Evolutionary conservation across 2,113 vertebrate genomes (phyloP).

Genomic region (Toxotes jaculatrix): DNA sequence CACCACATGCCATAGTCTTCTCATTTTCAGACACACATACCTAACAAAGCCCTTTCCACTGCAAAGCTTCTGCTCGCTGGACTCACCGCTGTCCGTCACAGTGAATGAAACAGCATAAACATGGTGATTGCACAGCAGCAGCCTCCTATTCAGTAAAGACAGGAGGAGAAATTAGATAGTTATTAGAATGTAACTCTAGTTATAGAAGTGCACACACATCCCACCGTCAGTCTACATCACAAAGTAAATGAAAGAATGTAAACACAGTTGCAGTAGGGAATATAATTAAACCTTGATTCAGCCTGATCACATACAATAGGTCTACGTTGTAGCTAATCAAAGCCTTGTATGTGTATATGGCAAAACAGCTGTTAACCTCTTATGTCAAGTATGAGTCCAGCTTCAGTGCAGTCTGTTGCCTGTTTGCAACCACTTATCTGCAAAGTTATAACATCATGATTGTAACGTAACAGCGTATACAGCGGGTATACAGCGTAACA

Average conservation of each 20-base stretch:
- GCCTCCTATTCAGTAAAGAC: background rate
- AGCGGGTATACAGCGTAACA: background rate
- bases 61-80: background rate
- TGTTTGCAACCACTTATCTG: background rate
- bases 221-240: background rate
- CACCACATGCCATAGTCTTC: background rate
- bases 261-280: background rate
- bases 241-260: slow-evolving; percentile 3
- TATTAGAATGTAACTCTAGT: background rate
- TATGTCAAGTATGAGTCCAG: background rate
- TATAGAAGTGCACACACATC: background rate
- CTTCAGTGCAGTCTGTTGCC: background rate
- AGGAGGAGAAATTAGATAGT: too few species aligned
- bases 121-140: background rate
- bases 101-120: background rate
- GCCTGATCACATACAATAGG: background rate
- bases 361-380: background rate
- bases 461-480: too few species aligned
- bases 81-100: background rate
- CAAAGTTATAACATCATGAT: background rate
- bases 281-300: background rate
- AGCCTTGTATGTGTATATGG: background rate
- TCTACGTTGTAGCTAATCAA: background rate
- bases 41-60: background rate
- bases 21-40: background rate